Evolutionary conservation across 2,888 invertebrate genomes (phyloP).

Genomic region (Bombylius major): DNA sequence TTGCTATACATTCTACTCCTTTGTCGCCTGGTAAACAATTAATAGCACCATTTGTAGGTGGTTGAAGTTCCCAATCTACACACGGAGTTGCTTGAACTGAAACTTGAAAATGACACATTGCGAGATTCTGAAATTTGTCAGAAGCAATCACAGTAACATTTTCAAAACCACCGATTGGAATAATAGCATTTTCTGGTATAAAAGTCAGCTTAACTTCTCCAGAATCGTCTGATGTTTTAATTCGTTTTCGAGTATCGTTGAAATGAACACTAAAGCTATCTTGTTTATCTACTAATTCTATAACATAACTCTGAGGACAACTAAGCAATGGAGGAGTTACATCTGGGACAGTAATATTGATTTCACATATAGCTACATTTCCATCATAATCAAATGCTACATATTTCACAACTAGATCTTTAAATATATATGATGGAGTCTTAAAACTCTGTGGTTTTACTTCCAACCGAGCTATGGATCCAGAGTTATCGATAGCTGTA

Average conservation of each 20-base stretch:
- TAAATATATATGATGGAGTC: slow-evolving; percentile 76
- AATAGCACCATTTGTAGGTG: slow-evolving; percentile 77
- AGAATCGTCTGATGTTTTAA: slow-evolving; percentile 77
- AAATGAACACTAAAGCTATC: slow-evolving; percentile 85
- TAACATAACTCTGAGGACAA: slow-evolving; percentile 89
- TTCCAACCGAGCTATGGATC: slow-evolving; percentile 84
- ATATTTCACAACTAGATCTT: slow-evolving; percentile 86
- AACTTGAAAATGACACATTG: slow-evolving; percentile 85
- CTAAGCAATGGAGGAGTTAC: slow-evolving; percentile 81
- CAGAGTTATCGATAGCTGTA: slow-evolving; percentile 88
- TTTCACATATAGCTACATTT: slow-evolving; percentile 93
- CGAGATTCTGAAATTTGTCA: slow-evolving; percentile 78
- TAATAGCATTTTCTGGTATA: slow-evolving; percentile 70
- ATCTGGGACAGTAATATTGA: slow-evolving; percentile 89
- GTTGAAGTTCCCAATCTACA: slow-evolving; percentile 85
- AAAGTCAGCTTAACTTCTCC: slow-evolving; percentile 76
- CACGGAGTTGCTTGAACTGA: slow-evolving; percentile 89
- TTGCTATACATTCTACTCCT: slow-evolving; percentile 78
- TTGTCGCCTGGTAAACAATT: slow-evolving; percentile 72
- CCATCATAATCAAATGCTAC: slow-evolving; percentile 96
- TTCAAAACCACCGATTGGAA: slow-evolving; percentile 76
- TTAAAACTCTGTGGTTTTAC: slow-evolving; percentile 84
- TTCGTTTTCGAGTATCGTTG: slow-evolving; percentile 72
- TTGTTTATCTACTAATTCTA: slow-evolving; percentile 79
- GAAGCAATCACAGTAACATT: slow-evolving; percentile 84